These are phyloP conservation scores for Thaumatotibia leucotreta DNA, from an alignment of 1,140 invertebrate species.

Conservation along the genomic window DNA sequence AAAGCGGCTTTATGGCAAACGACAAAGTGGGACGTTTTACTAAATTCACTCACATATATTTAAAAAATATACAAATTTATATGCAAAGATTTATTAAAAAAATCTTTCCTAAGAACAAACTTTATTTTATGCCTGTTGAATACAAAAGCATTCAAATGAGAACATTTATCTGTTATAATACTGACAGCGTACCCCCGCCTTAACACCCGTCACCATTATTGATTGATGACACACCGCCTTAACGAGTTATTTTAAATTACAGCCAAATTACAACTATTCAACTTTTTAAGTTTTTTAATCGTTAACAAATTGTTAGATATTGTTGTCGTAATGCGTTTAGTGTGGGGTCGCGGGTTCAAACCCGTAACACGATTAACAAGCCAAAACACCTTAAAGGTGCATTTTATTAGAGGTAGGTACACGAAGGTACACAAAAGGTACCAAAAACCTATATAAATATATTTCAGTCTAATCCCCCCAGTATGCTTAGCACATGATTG, in stretches of 20 bases:
- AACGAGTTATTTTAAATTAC: slow-evolving; percentile 8
- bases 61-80: not conserved
- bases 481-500: too few species aligned
- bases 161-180: not conserved
- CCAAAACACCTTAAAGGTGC: too few species aligned
- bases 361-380: not conserved
- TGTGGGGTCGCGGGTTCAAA: not conserved
- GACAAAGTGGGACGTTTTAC: too few species aligned
- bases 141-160: too few species aligned
- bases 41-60: too few species aligned
- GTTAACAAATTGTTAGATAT: slow-evolving; percentile 4
- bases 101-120: too few species aligned
- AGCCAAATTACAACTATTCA: slow-evolving; percentile 10
- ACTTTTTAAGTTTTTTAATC: not conserved
- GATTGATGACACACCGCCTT: slow-evolving; percentile 22
- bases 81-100: too few species aligned
- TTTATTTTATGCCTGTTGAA: too few species aligned
- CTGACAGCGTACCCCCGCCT: not conserved
- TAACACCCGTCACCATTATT: slow-evolving; percentile 15
- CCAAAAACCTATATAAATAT: too few species aligned
- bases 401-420: too few species aligned
- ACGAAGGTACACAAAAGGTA: not conserved
- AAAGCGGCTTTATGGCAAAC: too few species aligned
- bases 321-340: not conserved
- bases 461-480: too few species aligned